Base-by-base conservation (phyloP, 2,888 invertebrate species). In the Pandemis cinnamomeana region DNA sequence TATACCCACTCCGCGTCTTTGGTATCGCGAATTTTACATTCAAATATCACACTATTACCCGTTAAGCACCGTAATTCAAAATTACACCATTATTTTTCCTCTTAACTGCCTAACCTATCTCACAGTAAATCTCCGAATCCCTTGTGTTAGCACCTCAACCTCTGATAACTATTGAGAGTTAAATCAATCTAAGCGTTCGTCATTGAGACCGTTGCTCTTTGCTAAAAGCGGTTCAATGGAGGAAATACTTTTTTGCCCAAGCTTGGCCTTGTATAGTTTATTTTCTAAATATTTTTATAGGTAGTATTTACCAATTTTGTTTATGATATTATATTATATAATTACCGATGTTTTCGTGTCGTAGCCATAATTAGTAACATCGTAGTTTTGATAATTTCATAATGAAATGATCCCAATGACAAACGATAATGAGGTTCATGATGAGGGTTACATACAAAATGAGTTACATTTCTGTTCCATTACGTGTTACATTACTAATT, bases 41-140 rank as follows among this genome's bases (percentile, higher is more conserved):
- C 84, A 83, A 86, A 87, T 88, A 89, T 87, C 88, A 89, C 87
- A 89, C 87, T 76, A 82, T 80, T 84, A 86, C 84, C 84, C 85
- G 81, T 84, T 84, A 84, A 87, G 86, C 87, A 90, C 87, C 87
- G 81, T 82, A 78, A 78, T 80, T 80, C 73, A 68, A 61, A 72
- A 72, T 53, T 61, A 69, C 48, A 68, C 60, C 67, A 75, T 71
- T 75, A 76, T 70, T 64, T 60, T 62, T 36, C 66, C 75, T 76
- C 66, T 72, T 70, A 76, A 68, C 75, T 62, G 62, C 66, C 67
- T 80, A 74, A 73, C 63, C 72, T 76, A 70, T 72, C 77, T 71
- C 75, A 61, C 55, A 75, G 76, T 71, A 67, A 63, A 76, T 75
- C 77, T 63, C 78, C 76, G 60, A 77, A 72, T 79, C 77, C 78